Conservation (phyloP, 2,797 vertebrate genomes). For the Nannoperca australis region DNA sequence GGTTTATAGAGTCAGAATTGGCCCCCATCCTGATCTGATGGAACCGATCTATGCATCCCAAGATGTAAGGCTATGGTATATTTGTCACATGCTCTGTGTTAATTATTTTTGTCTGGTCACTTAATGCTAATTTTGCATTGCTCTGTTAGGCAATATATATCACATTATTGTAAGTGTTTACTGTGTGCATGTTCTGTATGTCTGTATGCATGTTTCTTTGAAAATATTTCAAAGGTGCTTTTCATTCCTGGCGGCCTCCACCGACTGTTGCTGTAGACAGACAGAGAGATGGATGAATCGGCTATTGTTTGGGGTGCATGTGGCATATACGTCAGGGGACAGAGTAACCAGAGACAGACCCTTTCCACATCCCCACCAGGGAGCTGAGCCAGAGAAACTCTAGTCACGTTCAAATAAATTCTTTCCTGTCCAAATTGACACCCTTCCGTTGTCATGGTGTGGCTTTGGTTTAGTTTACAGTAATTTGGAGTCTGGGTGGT, state of each 20-base stretch:
- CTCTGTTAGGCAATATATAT: neutral
- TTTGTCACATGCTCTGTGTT: neutral
- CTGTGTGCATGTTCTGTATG: conserved; percentile 16
- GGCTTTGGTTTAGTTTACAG: conserved; percentile 79
- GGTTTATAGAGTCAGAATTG: neutral
- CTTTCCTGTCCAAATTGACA: conserved; percentile 83
- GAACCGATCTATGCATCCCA: neutral
- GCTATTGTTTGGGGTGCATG: conserved; percentile 81
- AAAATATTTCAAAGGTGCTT: conserved; percentile 48
- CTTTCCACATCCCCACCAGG: conserved; percentile 77
- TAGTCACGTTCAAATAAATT: conserved; percentile 84
- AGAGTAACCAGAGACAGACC: conserved; percentile 76
- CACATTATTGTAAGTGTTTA: neutral
- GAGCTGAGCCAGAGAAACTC: conserved; percentile 76
- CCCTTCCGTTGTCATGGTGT: conserved; percentile 78
- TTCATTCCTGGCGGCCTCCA: conserved; percentile 29
- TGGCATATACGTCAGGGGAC: conserved; percentile 72
- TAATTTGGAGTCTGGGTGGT: conserved; percentile 82
- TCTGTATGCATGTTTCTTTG: conserved; percentile 3
- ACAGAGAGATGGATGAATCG: conserved; percentile 76
- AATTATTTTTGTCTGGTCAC: neutral
- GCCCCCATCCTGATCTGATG: neutral
- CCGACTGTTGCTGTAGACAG: conserved; percentile 57
- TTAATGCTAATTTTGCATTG: conserved; percentile 10
- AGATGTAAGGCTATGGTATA: neutral